Percentiles rank a stretch among this genome's conserved stretches.
Conservation (phyloP, 2,888 invertebrate genomes). For the Harpagoxenus sublaevis region DNA sequence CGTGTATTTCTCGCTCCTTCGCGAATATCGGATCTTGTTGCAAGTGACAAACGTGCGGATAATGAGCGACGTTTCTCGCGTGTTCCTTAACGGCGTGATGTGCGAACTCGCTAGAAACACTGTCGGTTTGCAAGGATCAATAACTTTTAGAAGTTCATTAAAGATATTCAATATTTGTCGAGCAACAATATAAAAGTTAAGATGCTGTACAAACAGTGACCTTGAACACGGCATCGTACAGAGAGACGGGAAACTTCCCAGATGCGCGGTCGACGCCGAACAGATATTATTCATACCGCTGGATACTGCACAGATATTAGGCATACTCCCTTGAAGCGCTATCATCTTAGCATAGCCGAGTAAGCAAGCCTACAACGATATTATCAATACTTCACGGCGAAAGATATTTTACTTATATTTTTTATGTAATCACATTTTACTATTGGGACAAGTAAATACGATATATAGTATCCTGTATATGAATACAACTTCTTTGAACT, state of each 20-base stretch:
- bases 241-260: slow-evolving; percentile 58
- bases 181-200: neutral
- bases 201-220: slow-evolving; percentile 53
- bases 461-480: neutral
- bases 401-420: slow-evolving; percentile 5
- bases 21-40: slow-evolving; percentile 51
- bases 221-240: slow-evolving; percentile 66
- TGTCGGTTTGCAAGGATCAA: slow-evolving; percentile 38
- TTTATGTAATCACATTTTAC: neutral
- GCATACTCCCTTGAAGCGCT: slow-evolving; percentile 81
- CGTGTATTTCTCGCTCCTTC: slow-evolving; percentile 70
- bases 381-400: slow-evolving; percentile 37
- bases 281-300: slow-evolving; percentile 65
- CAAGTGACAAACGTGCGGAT: slow-evolving; percentile 60
- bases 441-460: neutral
- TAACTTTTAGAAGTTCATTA: neutral
- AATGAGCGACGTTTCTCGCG: slow-evolving; percentile 51
- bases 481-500: neutral
- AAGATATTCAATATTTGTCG: neutral
- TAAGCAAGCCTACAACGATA: slow-evolving; percentile 77
- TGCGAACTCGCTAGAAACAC: slow-evolving; percentile 58
- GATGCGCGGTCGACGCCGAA: slow-evolving; percentile 68
- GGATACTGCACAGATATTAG: slow-evolving; percentile 74
- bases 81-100: slow-evolving; percentile 67
- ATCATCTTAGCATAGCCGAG: slow-evolving; percentile 80